A percentile compares a stretch with the other conserved stretches of the same genome.
These are phyloP conservation scores for Clupea harengus DNA, from an alignment of 2,113 vertebrate species.

Conservation along the genomic window DNA sequence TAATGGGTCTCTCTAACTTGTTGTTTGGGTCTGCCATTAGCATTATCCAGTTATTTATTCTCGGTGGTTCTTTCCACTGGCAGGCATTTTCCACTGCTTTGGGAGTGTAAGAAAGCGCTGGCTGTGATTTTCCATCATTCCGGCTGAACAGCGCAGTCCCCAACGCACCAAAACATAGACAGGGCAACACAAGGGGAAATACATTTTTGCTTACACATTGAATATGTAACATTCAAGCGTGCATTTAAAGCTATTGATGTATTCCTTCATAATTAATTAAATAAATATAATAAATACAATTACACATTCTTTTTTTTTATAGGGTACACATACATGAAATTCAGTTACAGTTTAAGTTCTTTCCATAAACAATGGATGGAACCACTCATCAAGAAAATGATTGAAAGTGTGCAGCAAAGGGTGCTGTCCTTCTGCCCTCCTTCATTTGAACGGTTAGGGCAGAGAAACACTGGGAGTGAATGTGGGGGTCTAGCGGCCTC, in stretches of 20 bases:
- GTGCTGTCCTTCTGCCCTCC: not conserved
- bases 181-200: not conserved
- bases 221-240: not conserved
- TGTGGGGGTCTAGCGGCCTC: not conserved
- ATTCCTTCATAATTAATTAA: not conserved
- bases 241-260: not conserved
- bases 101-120: constrained; percentile 66
- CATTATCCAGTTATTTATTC: constrained; percentile 77
- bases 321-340: not conserved
- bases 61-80: constrained; percentile 78
- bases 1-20: constrained; percentile 69
- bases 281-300: not conserved
- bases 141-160: constrained; percentile 40
- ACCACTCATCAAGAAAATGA: no score
- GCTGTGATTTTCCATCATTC: constrained; percentile 76
- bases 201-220: not conserved
- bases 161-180: not conserved
- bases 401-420: not conserved
- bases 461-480: not conserved
- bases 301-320: not conserved
- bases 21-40: constrained; percentile 67
- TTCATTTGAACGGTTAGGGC: not conserved
- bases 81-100: constrained; percentile 76
- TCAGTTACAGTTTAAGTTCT: not conserved
- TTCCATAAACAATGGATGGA: no score